Conservation (phyloP, 2,113 vertebrate species). For the Periophthalmodon schlosseri region DNA sequence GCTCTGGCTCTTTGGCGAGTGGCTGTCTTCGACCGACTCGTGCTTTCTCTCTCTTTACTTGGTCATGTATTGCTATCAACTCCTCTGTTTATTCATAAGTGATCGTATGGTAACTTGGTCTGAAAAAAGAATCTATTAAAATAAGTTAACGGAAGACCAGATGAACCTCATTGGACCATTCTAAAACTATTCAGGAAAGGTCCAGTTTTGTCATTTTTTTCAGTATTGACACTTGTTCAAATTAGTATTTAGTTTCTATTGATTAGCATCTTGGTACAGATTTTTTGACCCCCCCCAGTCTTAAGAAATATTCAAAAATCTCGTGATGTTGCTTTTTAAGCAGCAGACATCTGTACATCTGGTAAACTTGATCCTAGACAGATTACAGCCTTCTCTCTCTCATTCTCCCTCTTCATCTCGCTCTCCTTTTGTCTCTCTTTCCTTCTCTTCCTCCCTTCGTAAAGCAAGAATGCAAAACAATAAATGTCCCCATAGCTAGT, state of each 20-base stretch:
- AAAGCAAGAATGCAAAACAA: constrained; percentile 55
- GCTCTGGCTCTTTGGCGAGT: too few relatives aligned
- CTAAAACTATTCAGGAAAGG: neutral
- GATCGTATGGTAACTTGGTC: too few relatives aligned
- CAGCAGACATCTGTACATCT: constrained; percentile 31
- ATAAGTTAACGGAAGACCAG: too few relatives aligned
- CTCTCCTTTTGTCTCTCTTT: neutral
- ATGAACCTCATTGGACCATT: too few relatives aligned
- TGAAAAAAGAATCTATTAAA: too few relatives aligned
- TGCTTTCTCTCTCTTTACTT: too few relatives aligned
- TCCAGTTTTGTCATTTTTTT: neutral
- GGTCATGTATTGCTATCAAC: too few relatives aligned
- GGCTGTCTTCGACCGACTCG: too few relatives aligned
- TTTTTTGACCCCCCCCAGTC: too few relatives aligned
- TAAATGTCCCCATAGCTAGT: neutral
- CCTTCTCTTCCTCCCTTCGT: too few relatives aligned
- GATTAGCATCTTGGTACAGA: neutral
- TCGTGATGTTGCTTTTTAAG: neutral
- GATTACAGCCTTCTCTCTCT: constrained; percentile 16
- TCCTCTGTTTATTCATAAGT: too few relatives aligned
- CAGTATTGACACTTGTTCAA: neutral
- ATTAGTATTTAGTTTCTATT: neutral
- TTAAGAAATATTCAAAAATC: too few relatives aligned
- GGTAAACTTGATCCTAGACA: constrained; percentile 32
- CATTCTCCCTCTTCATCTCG: neutral